Evolutionary conservation across 2,113 vertebrate genomes (phyloP).

Genomic region (Myocastor coypus): DNA sequence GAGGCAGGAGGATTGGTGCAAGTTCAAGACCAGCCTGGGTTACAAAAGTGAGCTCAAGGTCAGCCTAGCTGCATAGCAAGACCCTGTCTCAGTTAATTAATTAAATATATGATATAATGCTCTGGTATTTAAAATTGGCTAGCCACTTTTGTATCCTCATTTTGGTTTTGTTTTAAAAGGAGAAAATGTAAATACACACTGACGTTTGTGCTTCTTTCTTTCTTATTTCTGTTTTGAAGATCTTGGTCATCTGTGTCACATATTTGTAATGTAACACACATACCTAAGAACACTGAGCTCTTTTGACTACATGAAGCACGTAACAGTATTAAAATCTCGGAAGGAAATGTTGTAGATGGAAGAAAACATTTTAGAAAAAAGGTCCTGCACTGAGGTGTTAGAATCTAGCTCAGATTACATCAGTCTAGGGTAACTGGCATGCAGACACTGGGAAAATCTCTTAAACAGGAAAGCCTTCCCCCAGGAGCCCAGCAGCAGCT

Average conservation of each 20-base stretch:
- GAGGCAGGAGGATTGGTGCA: no score
- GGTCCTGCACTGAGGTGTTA: not conserved
- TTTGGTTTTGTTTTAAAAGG: not conserved
- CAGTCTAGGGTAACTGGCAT: not conserved
- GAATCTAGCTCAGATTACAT: not conserved
- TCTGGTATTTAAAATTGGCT: not conserved
- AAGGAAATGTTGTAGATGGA: not conserved
- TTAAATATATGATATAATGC: constrained; percentile 19
- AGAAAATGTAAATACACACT: not conserved
- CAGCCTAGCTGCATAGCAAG: no score
- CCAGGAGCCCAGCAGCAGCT: not conserved
- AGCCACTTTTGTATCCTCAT: not conserved
- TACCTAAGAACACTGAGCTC: not conserved
- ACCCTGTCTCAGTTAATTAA: no score
- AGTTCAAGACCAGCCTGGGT: no score
- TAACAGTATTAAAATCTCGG: not conserved
- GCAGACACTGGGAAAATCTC: not conserved
- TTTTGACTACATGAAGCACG: not conserved
- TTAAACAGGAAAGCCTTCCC: not conserved
- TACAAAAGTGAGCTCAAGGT: no score
- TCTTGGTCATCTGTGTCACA: not conserved
- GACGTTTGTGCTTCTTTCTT: not conserved
- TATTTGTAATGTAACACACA: not conserved
- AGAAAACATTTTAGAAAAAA: not conserved
- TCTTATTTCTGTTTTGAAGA: constrained; percentile 42